These are phyloP conservation scores for Aphrophora alni DNA, from an alignment of 2,888 invertebrate genomes.

Conservation along the genomic window DNA sequence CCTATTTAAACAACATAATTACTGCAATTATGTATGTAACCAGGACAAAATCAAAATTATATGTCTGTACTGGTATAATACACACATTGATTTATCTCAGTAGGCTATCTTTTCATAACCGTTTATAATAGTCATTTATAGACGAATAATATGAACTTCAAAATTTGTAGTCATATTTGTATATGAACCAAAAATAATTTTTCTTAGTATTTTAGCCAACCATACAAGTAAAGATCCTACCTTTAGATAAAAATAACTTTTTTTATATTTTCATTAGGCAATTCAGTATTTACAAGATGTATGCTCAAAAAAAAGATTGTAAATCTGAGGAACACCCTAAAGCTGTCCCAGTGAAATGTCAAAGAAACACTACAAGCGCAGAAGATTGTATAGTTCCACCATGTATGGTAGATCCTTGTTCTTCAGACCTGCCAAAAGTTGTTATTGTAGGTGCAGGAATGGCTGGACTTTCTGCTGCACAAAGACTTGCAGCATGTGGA, in stretches of 20 bases:
- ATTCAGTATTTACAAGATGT: neutral
- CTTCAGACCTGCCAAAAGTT: conserved; percentile 62
- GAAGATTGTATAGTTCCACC: neutral
- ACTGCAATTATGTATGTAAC: no score
- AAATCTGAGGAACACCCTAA: neutral
- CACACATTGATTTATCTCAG: no score
- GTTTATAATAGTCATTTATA: no score
- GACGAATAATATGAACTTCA: no score
- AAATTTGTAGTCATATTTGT: no score
- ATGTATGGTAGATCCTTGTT: neutral
- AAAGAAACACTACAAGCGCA: neutral
- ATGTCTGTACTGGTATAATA: no score
- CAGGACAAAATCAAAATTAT: no score
- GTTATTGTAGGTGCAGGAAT: conserved; percentile 81
- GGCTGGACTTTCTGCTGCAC: conserved; percentile 81
- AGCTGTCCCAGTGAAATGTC: neutral
- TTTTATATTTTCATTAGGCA: neutral
- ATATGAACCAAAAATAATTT: no score
- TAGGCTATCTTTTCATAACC: no score
- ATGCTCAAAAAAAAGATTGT: neutral
- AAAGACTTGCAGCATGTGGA: conserved; percentile 74
- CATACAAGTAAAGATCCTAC: no score
- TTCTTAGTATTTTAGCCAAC: no score
- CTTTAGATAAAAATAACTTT: neutral
- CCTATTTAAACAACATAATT: no score